phyloP scores from a whole-genome alignment of 2,888 invertebrate species.

The Tetrapedia diversipes region DNA sequence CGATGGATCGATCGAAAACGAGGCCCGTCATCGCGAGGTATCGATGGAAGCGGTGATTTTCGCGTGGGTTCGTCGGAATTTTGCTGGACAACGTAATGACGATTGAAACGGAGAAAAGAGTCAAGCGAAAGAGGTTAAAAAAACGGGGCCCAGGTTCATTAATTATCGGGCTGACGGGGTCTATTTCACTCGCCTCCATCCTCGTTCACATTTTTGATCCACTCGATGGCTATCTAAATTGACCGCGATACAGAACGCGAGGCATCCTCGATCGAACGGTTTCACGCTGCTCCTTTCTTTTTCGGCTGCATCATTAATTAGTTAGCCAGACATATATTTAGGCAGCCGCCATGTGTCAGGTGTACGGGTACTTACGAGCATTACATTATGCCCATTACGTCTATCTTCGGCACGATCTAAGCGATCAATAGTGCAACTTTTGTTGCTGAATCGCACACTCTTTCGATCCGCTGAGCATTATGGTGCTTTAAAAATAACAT shows the following conservation, averaged over 20 bases:
- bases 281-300: constrained; percentile 39
- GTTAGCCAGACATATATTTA: constrained; percentile 52
- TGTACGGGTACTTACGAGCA: constrained; percentile 47
- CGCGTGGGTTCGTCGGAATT: constrained; percentile 67
- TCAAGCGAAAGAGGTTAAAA: constrained; percentile 24
- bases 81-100: constrained; percentile 71
- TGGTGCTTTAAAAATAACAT: not conserved
- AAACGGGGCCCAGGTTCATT: constrained; percentile 67
- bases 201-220: constrained; percentile 71
- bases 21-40: constrained; percentile 53
- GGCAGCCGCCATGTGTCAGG: constrained; percentile 40
- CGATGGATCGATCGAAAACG: constrained; percentile 54
- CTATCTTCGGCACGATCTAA: constrained; percentile 35
- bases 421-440: not conserved
- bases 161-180: constrained; percentile 75
- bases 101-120: constrained; percentile 28
- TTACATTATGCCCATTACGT: constrained; percentile 51
- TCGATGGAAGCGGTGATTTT: constrained; percentile 67
- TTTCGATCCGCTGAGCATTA: not conserved
- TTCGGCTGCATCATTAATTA: constrained; percentile 66
- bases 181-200: constrained; percentile 66
- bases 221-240: constrained; percentile 76
- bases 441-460: not conserved
- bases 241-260: constrained; percentile 59
- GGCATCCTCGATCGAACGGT: constrained; percentile 49